Evolutionary conservation across 2,797 vertebrate species (phyloP).

Genomic region (Chelidonichthys spinosus): DNA sequence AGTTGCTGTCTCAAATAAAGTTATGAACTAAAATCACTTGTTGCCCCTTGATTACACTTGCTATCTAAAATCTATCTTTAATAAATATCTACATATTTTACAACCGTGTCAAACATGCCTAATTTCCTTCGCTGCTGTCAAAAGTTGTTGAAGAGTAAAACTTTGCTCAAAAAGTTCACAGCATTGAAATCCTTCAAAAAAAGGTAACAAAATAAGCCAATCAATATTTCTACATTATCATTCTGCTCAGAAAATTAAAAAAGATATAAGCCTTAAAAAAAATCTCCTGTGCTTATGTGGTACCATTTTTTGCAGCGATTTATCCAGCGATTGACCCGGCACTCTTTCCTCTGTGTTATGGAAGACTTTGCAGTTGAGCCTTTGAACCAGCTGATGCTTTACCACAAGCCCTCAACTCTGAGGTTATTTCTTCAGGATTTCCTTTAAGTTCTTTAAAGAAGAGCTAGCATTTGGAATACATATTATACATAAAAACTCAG

Average conservation of each 20-base stretch:
- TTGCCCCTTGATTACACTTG: neutral
- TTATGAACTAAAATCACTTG: slow-evolving; percentile 8
- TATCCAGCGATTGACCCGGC: slow-evolving; percentile 80
- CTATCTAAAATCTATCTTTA: neutral
- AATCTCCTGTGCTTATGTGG: slow-evolving; percentile 65
- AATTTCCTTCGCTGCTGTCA: neutral
- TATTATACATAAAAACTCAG: slow-evolving; percentile 85
- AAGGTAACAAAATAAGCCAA: slow-evolving; percentile 54
- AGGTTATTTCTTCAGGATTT: slow-evolving; percentile 85
- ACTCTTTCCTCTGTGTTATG: slow-evolving; percentile 78
- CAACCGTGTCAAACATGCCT: neutral
- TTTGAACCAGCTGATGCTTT: slow-evolving; percentile 83
- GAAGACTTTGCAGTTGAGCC: slow-evolving; percentile 80
- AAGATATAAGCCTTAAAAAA: slow-evolving; percentile 61
- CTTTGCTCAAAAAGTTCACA: neutral
- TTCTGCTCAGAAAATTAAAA: slow-evolving; percentile 73
- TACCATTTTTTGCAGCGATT: slow-evolving; percentile 65
- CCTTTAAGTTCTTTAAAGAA: slow-evolving; percentile 82
- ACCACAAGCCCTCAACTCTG: slow-evolving; percentile 80
- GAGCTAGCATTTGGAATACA: slow-evolving; percentile 80
- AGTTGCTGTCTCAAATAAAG: neutral
- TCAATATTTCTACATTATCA: slow-evolving; percentile 66
- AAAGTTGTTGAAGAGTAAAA: slow-evolving; percentile 6
- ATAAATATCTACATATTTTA: neutral
- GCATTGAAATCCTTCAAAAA: slow-evolving; percentile 59